Conservation (phyloP, 2,113 vertebrate genomes). For the Brienomyrus longianalis region DNA sequence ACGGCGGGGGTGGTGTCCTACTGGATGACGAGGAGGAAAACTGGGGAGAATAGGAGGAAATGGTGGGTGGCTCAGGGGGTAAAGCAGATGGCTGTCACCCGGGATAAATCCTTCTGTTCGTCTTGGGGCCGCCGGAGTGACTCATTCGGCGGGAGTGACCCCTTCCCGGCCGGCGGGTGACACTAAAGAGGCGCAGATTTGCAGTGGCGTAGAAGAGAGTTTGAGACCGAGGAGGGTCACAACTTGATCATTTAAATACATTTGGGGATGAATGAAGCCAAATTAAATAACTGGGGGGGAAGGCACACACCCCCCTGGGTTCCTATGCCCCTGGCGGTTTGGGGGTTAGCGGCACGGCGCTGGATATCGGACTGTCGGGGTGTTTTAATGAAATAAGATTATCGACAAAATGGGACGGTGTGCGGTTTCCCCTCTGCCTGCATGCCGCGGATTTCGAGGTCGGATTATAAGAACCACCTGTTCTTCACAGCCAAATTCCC, state of each 20-base stretch:
- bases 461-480: slow-evolving; percentile 14
- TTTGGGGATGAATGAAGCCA: neutral
- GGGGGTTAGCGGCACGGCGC: neutral
- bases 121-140: neutral
- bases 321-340: neutral
- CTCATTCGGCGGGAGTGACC: neutral
- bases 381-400: neutral
- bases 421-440: neutral
- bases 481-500: neutral
- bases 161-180: neutral
- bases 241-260: neutral
- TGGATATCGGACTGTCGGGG: neutral
- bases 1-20: neutral
- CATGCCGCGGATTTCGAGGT: neutral
- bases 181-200: neutral
- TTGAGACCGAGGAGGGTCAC: neutral
- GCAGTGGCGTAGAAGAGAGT: neutral
- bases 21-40: neutral
- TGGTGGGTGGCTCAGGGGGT: slow-evolving; percentile 9
- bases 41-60: neutral
- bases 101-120: neutral
- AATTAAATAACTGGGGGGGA: neutral
- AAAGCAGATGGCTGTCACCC: slow-evolving; percentile 20
- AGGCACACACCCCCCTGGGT: neutral
- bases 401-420: neutral